Base-by-base conservation (phyloP, 2,113 vertebrate genomes). In the Coracopsis vasa region DNA sequence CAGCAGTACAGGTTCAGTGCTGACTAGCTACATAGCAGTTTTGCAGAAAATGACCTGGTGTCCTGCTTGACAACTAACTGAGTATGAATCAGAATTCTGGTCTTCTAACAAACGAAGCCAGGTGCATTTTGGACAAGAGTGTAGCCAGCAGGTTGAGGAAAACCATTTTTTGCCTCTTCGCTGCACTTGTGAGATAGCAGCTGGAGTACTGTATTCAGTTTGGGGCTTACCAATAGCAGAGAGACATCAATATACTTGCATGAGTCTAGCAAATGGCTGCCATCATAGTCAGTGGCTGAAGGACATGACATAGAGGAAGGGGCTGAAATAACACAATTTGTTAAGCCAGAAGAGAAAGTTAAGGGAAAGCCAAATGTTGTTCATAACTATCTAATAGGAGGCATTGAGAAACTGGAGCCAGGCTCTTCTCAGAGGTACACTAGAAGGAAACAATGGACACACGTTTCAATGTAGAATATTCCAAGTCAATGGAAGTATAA, bases 221-320 rank as follows among this genome's bases (percentile, higher is more conserved):
- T 27, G 61, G 47, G 45, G 13, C 4, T 81, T 62, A 50, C 15
- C 35, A 72, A 9, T 0, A 62, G 13, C 51, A 37, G 4, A 65
- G 7, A 33, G 28, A 56, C 11, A 31, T 0, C 13, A 20, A 53
- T 16, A 17, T 0, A 48, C 7, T 21, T 10, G 1, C 7, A 27
- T 2, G 16, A 84, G 42, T 11, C 25, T 53, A 51, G 27, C 48
- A 84, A 23, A 28, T 4, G 39, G 51, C n/a, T 80, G 51, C 56
- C n/a, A 37, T 33, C 19, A 31, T 16, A 17, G 12, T 8, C 65
- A 73, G 19, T 5, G 37, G 16, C 50, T 56, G 54, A 18, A 78
- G 41, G 11, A 66, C 29, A 15, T 4, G 35, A 51, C 44, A 31
- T 11, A 51, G 51, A 27, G 12, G 10, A 16, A 84, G 31, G 51